Evolutionary conservation across 1,140 invertebrate genomes (phyloP).

Genomic region (Colletes latitarsis): DNA sequence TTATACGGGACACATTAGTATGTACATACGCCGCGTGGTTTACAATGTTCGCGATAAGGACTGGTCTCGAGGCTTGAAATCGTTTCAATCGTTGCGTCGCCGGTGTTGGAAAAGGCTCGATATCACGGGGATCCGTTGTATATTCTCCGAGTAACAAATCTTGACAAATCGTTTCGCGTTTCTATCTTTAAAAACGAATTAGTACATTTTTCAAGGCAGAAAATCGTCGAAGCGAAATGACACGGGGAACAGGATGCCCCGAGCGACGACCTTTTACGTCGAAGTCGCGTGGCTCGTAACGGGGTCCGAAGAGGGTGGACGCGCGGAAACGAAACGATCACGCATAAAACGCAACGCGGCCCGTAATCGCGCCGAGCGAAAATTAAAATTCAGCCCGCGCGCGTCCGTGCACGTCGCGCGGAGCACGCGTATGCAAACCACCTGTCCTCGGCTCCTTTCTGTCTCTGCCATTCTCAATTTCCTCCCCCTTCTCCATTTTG

Average conservation of each 20-base stretch:
- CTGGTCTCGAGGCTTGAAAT: no score
- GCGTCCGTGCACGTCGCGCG: conserved; percentile 42
- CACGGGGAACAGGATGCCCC: background rate
- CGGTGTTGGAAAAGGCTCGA: no score
- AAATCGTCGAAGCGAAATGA: background rate
- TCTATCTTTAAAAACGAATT: no score
- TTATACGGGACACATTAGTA: no score
- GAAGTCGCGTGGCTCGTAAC: conserved; percentile 33
- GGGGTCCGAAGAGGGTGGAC: background rate
- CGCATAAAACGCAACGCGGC: conserved; percentile 23
- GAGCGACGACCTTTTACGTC: conserved; percentile 9
- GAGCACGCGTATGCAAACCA: conserved; percentile 66
- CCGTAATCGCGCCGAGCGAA: conserved; percentile 55
- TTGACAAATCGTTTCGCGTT: no score
- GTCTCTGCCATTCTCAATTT: conserved; percentile 13
- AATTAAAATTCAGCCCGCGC: conserved; percentile 65
- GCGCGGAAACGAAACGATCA: conserved; percentile 35
- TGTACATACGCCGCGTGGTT: no score
- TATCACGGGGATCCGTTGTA: no score
- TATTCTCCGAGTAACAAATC: no score
- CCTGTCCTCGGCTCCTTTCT: conserved; percentile 46
- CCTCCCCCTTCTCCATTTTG: background rate
- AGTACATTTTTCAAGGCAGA: no score
- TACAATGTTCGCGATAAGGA: no score
- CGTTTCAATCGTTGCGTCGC: no score